Conservation (phyloP, 2,888 invertebrate genomes). For the Acanthosepion pharaonis region DNA sequence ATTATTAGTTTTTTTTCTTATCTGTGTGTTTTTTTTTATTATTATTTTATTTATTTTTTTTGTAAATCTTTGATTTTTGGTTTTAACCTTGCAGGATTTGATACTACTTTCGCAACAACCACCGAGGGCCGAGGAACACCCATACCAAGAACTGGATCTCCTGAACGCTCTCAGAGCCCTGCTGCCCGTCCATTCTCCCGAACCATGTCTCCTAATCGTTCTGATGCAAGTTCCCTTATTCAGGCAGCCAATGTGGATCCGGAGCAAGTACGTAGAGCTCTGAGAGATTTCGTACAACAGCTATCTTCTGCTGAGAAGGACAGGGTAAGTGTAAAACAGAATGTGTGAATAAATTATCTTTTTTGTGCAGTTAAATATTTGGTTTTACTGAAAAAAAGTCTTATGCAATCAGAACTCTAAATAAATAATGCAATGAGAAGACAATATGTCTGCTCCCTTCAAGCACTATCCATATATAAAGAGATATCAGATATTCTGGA, state of each 20-base stretch:
- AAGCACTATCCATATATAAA: too few species aligned
- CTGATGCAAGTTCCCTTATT: constrained; percentile 51
- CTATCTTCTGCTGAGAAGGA: constrained; percentile 93
- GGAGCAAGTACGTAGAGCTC: constrained; percentile 90
- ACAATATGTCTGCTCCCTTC: too few species aligned
- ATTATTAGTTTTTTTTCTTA: too few species aligned
- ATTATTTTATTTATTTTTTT: not conserved
- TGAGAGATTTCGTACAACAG: constrained; percentile 92
- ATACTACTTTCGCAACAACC: constrained; percentile 73
- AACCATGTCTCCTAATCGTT: constrained; percentile 60
- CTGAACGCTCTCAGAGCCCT: constrained; percentile 67
- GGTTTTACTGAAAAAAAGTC: too few species aligned
- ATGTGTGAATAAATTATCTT: too few species aligned
- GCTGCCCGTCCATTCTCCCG: constrained; percentile 57
- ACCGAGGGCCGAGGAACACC: constrained; percentile 74
- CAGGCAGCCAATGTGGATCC: constrained; percentile 89
- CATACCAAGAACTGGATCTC: constrained; percentile 73
- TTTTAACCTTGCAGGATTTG: constrained; percentile 68
- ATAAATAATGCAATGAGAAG: too few species aligned
- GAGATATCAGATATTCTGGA: too few species aligned
- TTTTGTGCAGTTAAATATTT: too few species aligned
- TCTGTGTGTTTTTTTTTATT: not conserved
- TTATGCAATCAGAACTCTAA: too few species aligned
- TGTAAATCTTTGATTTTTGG: not conserved
- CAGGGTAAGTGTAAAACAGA: constrained; percentile 78